Conservation (phyloP, 2,797 vertebrate species). For the Aplochiton taeniatus region DNA sequence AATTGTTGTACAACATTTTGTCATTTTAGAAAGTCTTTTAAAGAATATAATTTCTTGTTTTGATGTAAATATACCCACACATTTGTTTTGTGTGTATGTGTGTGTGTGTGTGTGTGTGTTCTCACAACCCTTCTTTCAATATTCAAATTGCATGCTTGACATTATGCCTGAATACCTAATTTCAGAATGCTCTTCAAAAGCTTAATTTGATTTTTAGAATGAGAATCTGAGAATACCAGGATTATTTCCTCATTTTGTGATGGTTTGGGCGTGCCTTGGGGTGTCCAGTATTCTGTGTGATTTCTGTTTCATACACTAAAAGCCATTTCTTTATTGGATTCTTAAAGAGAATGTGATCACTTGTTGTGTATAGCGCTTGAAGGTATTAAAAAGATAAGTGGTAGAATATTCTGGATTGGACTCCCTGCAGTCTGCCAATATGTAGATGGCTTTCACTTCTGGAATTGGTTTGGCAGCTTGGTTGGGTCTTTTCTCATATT, state of each 20-base stretch:
- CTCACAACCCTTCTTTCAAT: neutral
- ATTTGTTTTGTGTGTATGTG: neutral
- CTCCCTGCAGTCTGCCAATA: conserved; percentile 64
- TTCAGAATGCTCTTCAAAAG: conserved; percentile 5
- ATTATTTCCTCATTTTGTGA: conserved; percentile 45
- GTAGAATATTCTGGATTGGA: conserved; percentile 40
- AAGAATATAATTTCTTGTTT: neutral
- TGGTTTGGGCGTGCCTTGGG: conserved; percentile 17
- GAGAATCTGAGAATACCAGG: conserved; percentile 17
- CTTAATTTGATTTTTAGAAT: conserved; percentile 25
- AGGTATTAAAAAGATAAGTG: conserved; percentile 36
- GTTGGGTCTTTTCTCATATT: conserved; percentile 68
- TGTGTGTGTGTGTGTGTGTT: conserved; percentile 10
- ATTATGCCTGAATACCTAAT: neutral
- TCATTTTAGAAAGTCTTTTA: too few species aligned
- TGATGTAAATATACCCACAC: neutral
- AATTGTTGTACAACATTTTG: too few species aligned
- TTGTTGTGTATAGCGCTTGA: conserved; percentile 24
- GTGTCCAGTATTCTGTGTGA: conserved; percentile 26
- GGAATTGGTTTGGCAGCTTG: conserved; percentile 77
- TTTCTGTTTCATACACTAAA: conserved; percentile 51
- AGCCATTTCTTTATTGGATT: conserved; percentile 39
- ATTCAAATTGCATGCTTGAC: neutral
- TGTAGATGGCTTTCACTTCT: conserved; percentile 73
- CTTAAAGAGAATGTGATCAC: conserved; percentile 34